These are phyloP conservation scores for Nyctibius bracteatus DNA, from an alignment of 2,113 vertebrate species.

Conservation along the genomic window DNA sequence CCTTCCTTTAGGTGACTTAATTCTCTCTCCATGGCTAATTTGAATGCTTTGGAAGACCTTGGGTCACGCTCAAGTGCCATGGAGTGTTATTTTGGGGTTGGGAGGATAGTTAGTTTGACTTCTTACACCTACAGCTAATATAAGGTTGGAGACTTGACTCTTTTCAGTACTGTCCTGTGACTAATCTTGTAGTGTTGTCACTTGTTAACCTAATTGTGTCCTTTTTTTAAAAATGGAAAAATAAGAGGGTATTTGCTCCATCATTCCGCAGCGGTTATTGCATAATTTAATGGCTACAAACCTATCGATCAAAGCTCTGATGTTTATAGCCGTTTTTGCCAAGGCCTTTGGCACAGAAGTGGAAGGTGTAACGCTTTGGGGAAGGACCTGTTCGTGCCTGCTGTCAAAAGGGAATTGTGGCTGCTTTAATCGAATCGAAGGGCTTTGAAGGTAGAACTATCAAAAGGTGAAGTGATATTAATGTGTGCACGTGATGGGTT, in stretches of 20 bases:
- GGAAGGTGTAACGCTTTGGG: neutral
- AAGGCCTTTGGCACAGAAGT: neutral
- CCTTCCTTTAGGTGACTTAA: neutral
- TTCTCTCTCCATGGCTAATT: neutral
- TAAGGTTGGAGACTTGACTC: neutral
- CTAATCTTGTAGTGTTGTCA: neutral
- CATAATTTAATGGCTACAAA: neutral
- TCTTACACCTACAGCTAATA: neutral
- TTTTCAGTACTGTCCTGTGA: neutral
- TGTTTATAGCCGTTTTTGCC: neutral
- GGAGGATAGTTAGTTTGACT: neutral
- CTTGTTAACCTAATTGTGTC: neutral
- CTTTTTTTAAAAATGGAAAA: neutral
- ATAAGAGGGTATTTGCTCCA: neutral
- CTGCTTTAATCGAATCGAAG: neutral
- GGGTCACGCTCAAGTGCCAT: neutral
- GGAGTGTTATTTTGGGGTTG: neutral
- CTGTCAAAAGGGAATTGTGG: neutral
- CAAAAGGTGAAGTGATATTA: neutral
- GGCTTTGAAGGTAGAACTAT: neutral
- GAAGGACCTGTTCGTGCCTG: neutral
- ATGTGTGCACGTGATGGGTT: neutral
- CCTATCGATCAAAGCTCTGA: neutral
- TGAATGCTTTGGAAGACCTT: rapidly evolving
- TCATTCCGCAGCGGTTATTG: neutral